Evolutionary conservation across 2,113 vertebrate genomes (phyloP).

Genomic region (Pedetes capensis): DNA sequence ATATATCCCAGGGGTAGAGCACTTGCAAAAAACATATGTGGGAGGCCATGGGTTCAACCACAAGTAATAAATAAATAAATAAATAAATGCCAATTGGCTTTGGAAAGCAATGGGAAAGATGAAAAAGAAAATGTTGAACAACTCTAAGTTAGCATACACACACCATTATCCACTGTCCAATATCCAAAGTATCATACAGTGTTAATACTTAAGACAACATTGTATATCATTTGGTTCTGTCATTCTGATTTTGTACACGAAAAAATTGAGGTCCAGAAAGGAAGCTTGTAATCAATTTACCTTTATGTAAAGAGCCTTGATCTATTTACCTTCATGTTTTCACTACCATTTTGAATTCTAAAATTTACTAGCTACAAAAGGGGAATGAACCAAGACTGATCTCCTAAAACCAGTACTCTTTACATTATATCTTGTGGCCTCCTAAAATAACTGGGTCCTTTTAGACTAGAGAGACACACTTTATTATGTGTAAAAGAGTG

Average conservation of each 20-base stretch:
- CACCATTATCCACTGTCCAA: neutral
- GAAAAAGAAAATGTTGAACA: neutral
- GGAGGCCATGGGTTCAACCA: no score
- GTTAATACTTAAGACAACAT: neutral
- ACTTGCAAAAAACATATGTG: no score
- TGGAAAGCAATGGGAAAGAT: constrained; percentile 2
- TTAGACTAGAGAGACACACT: neutral
- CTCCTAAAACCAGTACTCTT: neutral
- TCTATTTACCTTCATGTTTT: neutral
- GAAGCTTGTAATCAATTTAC: neutral
- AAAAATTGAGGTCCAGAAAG: neutral
- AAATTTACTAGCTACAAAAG: neutral
- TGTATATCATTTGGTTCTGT: neutral
- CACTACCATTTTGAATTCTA: neutral
- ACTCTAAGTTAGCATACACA: neutral
- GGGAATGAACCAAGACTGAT: neutral
- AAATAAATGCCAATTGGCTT: neutral
- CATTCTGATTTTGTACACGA: neutral
- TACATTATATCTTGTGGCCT: neutral
- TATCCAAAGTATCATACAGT: neutral
- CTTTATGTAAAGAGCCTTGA: neutral
- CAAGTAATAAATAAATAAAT: no score
- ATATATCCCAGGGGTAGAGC: no score
- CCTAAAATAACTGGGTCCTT: neutral
- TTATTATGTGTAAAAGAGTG: neutral